Evolutionary conservation across 2,888 invertebrate species (phyloP).

Genomic region (Chelonus formosanus): DNA sequence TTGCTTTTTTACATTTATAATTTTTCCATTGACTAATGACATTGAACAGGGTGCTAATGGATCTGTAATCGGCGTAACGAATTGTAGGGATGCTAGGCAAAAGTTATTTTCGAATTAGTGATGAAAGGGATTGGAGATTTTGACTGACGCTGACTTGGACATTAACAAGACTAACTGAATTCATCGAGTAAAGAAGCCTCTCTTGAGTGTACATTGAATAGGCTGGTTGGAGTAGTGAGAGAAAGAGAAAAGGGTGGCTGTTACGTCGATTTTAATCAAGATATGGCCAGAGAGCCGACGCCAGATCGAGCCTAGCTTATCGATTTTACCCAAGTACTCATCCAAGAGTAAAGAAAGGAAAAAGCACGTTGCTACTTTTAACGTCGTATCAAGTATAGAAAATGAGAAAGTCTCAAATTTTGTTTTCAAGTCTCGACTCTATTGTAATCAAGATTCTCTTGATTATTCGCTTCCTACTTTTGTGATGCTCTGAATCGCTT

Average conservation of each 20-base stretch:
- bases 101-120: not conserved
- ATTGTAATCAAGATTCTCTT: not conserved
- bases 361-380: constrained; percentile 25
- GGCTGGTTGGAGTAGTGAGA: constrained; percentile 19
- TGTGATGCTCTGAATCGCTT: no score
- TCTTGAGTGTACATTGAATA: constrained; percentile 33
- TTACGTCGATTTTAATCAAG: constrained; percentile 64
- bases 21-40: constrained; percentile 46
- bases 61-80: constrained; percentile 57
- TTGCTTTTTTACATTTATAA: not conserved
- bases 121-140: constrained; percentile 41
- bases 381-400: constrained; percentile 4
- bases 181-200: constrained; percentile 46
- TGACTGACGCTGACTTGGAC: constrained; percentile 54
- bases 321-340: constrained; percentile 62
- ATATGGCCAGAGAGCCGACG: constrained; percentile 61
- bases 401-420: not conserved
- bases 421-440: not conserved
- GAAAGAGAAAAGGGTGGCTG: constrained; percentile 32
- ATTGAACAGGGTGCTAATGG: constrained; percentile 62
- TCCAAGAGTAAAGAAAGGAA: constrained; percentile 27
- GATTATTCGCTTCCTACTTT: not conserved
- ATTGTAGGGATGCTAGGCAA: not conserved
- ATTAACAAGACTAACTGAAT: constrained; percentile 63
- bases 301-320: constrained; percentile 61